phyloP scores from a whole-genome alignment of 2,113 vertebrate genomes.

The Bubo blakistoni region DNA sequence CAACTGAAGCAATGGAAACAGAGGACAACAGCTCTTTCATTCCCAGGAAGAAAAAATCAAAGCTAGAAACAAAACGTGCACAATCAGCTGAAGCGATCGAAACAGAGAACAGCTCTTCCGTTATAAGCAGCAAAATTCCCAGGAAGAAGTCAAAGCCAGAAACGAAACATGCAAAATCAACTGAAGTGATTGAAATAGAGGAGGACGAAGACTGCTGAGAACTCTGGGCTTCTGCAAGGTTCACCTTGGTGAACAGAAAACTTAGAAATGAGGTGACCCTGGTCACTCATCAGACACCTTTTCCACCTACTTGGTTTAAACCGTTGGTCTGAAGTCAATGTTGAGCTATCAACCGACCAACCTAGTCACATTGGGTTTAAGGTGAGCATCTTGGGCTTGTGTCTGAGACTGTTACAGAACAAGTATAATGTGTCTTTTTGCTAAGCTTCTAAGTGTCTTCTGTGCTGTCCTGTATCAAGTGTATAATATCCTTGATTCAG shows the following conservation, averaged over 20 bases:
- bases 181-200: neutral
- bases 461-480: neutral
- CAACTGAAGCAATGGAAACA: neutral
- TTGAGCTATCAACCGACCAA: neutral
- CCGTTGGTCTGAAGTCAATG: neutral
- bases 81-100: neutral
- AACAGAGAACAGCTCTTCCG: constrained; percentile 63
- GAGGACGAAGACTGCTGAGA: neutral
- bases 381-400: neutral
- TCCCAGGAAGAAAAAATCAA: constrained; percentile 52
- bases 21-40: constrained; percentile 60
- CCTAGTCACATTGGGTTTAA: neutral
- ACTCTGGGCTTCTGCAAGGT: neutral
- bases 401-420: rapidly evolving
- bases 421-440: neutral
- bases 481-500: neutral
- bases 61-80: neutral
- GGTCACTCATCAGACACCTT: neutral
- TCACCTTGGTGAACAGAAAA: neutral
- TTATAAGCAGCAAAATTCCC: constrained; percentile 68
- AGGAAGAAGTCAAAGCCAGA: constrained; percentile 19
- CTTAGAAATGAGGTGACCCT: neutral
- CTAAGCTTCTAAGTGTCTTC: neutral
- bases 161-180: neutral
- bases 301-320: neutral